Evolutionary conservation across 2,888 invertebrate species (phyloP).

Genomic region (Trichacis sp.): DNA sequence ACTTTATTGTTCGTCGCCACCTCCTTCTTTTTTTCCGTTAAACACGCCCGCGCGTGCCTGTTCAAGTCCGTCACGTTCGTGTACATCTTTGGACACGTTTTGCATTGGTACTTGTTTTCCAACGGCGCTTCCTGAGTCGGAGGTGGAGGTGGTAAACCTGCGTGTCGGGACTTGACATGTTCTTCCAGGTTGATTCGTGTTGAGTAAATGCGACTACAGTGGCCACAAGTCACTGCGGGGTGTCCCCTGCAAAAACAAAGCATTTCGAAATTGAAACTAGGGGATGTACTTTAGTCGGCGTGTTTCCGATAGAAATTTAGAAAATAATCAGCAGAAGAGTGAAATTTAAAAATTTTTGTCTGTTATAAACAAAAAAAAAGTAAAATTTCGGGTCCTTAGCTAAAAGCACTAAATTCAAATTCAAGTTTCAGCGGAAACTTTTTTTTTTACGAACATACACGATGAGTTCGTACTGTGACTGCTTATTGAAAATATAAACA

Average conservation of each 20-base stretch:
- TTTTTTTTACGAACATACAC: too few species aligned
- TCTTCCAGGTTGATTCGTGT: slow-evolving; percentile 68
- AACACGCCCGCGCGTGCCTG: slow-evolving; percentile 60
- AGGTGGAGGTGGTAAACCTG: slow-evolving; percentile 53
- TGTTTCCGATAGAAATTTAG: too few species aligned
- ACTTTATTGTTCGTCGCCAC: slow-evolving; percentile 54
- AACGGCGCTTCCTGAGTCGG: slow-evolving; percentile 53
- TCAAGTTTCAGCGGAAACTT: too few species aligned
- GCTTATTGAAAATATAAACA: too few species aligned
- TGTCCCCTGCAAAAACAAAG: slow-evolving; percentile 60
- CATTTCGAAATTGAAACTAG: too few species aligned
- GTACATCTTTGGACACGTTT: slow-evolving; percentile 62
- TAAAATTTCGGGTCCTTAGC: too few species aligned
- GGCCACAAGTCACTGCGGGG: slow-evolving; percentile 68
- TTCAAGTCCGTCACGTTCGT: slow-evolving; percentile 62
- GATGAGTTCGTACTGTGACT: too few species aligned
- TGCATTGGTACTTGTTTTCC: slow-evolving; percentile 59
- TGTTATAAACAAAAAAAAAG: too few species aligned
- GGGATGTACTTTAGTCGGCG: too few species aligned
- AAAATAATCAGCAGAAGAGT: too few species aligned
- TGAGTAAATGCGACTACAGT: slow-evolving; percentile 68
- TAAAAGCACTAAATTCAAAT: too few species aligned
- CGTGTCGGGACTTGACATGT: slow-evolving; percentile 68
- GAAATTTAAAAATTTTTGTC: too few species aligned
- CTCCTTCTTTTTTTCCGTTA: slow-evolving; percentile 51